phyloP scores from a whole-genome alignment of 2,888 invertebrate genomes.

The Troglohyphantes excavatus region DNA sequence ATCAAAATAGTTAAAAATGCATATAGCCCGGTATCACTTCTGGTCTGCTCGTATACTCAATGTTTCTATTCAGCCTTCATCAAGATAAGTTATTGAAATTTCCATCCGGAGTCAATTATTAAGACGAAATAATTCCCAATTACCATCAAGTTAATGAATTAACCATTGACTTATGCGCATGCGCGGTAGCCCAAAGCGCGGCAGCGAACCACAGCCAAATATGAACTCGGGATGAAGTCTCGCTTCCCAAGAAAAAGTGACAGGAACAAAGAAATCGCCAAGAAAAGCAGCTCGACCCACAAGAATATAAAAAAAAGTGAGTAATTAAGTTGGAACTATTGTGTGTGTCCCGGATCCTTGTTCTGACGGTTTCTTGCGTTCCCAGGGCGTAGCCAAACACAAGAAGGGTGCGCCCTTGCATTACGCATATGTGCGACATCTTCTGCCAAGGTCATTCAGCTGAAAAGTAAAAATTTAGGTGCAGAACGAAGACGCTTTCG shows the following conservation, averaged over 20 bases:
- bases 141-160: neutral
- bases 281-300: too few relatives aligned
- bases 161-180: neutral
- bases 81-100: neutral
- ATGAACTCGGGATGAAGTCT: neutral
- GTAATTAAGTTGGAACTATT: constrained; percentile 64
- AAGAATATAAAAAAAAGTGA: constrained; percentile 16
- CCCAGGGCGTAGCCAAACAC: constrained; percentile 48
- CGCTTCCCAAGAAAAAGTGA: constrained; percentile 3
- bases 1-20: too few relatives aligned
- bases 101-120: constrained; percentile 14
- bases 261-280: neutral
- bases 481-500: neutral
- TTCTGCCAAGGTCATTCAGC: constrained; percentile 32
- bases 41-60: too few relatives aligned
- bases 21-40: too few relatives aligned
- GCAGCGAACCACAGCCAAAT: neutral
- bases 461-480: neutral
- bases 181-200: neutral
- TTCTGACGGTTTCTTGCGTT: constrained; percentile 22
- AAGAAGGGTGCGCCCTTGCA: constrained; percentile 40
- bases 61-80: neutral
- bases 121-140: neutral
- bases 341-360: constrained; percentile 61
- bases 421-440: constrained; percentile 47